Percentiles rank a stretch among this genome's conserved stretches.
Evolutionary conservation across 2,888 invertebrate species (phyloP).

Genomic region (Euclidia mi): DNA sequence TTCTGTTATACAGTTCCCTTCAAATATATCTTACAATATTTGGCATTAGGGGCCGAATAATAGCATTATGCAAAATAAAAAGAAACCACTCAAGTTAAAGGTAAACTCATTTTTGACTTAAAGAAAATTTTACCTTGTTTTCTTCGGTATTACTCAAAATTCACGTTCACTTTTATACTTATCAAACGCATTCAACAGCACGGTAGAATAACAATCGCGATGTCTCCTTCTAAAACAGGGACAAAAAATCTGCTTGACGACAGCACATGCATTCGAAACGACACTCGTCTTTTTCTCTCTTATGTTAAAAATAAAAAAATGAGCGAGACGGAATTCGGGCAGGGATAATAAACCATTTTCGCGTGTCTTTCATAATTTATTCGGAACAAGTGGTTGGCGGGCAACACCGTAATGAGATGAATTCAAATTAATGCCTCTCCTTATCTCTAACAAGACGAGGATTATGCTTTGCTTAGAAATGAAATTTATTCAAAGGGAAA

Average conservation of each 20-base stretch:
- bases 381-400: constrained; percentile 66
- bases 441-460: constrained; percentile 69
- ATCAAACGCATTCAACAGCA: constrained; percentile 16
- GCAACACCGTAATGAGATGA: constrained; percentile 68
- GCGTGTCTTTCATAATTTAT: constrained; percentile 70
- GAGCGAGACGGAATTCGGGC: constrained; percentile 36
- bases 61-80: too few species aligned
- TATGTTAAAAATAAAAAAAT: constrained; percentile 24
- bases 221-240: constrained; percentile 22
- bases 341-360: constrained; percentile 67
- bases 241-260: constrained; percentile 32
- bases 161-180: not conserved
- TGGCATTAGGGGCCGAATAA: too few species aligned
- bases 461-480: constrained; percentile 70
- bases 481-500: constrained; percentile 66
- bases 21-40: too few species aligned
- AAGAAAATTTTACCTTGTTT: too few species aligned
- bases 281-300: constrained; percentile 30
- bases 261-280: constrained; percentile 34
- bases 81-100: too few species aligned
- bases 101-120: too few species aligned
- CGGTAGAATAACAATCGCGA: constrained; percentile 32
- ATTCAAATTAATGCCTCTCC: constrained; percentile 71
- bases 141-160: too few species aligned
- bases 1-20: too few species aligned